Evolutionary conservation across 1,140 invertebrate genomes (phyloP).

Genomic region (Drosophila equinoxialis): DNA sequence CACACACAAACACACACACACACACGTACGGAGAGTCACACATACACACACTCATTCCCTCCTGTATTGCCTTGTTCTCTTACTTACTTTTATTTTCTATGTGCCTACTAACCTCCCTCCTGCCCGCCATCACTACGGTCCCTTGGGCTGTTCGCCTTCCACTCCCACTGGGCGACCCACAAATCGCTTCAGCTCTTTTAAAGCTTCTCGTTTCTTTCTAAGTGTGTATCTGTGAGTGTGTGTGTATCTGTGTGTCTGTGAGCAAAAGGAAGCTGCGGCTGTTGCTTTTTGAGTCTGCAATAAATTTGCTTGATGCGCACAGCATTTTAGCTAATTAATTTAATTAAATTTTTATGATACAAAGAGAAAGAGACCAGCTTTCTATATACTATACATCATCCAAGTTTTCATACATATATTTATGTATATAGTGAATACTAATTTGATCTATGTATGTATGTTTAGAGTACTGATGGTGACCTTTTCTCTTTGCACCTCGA

Average conservation of each 20-base stretch:
- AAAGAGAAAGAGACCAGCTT: conserved; percentile 21
- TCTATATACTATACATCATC: conserved; percentile 6
- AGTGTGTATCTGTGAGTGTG: background rate
- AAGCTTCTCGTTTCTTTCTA: conserved; percentile 40
- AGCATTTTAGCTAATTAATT: conserved; percentile 68
- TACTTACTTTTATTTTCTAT: conserved; percentile 76
- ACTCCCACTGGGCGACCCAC: conserved; percentile 21
- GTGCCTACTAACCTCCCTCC: conserved; percentile 46
- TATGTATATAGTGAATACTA: background rate
- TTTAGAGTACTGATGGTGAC: background rate
- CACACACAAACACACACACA: conserved; percentile 41
- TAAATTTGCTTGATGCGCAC: conserved; percentile 50
- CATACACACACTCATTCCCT: conserved; percentile 28
- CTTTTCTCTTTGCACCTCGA: background rate
- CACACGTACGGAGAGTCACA: conserved; percentile 16
- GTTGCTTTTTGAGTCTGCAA: conserved; percentile 49
- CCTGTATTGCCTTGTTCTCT: conserved; percentile 22
- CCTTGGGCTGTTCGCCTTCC: background rate
- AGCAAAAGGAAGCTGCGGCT: conserved; percentile 33
- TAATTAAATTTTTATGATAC: conserved; percentile 60
- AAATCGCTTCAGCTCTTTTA: conserved; percentile 48
- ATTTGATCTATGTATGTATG: conserved; percentile 3
- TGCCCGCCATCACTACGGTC: background rate
- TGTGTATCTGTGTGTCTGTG: background rate
- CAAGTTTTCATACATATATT: background rate